These are phyloP conservation scores for Pluvialis apricaria DNA, from an alignment of 2,113 vertebrate species.

Conservation along the genomic window DNA sequence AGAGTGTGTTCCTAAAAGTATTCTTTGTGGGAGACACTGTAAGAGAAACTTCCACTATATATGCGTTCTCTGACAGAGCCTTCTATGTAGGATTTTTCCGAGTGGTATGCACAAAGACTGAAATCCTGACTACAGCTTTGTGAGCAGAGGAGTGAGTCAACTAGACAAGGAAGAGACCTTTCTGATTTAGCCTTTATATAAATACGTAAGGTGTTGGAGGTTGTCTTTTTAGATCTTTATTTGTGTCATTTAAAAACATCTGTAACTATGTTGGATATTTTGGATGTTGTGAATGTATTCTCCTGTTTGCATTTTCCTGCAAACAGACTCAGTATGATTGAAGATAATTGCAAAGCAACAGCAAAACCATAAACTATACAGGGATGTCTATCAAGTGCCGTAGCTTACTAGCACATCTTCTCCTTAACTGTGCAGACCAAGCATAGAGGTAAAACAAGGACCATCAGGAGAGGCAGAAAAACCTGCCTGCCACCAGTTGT, in stretches of 20 bases:
- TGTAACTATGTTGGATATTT: neutral
- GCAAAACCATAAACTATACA: neutral
- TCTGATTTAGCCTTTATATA: neutral
- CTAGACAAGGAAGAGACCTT: neutral
- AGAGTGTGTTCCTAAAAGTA: neutral
- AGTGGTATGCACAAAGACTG: neutral
- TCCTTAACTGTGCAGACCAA: fast-evolving
- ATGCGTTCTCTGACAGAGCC: neutral
- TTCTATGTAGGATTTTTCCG: neutral
- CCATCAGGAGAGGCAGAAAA: neutral
- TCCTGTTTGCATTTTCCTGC: neutral
- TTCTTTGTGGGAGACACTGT: neutral
- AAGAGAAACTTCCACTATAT: neutral
- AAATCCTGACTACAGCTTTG: neutral
- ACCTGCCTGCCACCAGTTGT: neutral
- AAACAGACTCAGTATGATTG: neutral
- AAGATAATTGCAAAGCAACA: neutral
- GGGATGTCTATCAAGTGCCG: neutral
- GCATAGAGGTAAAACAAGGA: neutral
- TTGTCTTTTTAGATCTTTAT: neutral
- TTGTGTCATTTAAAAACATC: neutral
- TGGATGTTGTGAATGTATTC: neutral
- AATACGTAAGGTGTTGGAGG: neutral
- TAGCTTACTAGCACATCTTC: neutral
- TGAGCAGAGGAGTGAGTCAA: neutral